These are phyloP conservation scores for Coilia nasus DNA, from an alignment of 2,797 vertebrate species.

Conservation along the genomic window DNA sequence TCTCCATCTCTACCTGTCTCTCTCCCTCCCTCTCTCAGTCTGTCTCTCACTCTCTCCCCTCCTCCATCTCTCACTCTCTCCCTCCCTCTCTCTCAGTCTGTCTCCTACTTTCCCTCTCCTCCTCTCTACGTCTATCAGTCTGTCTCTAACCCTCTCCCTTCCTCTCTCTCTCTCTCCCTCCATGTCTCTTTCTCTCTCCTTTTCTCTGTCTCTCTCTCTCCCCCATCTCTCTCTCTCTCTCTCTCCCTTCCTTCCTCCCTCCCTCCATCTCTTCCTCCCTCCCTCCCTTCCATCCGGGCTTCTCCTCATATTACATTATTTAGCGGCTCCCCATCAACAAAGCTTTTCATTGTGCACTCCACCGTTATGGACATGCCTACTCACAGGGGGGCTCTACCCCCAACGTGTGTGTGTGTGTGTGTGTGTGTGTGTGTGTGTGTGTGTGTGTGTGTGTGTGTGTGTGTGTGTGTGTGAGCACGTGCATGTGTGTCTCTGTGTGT, in stretches of 20 bases:
- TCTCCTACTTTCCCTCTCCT: too few relatives aligned
- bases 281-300: neutral
- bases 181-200: neutral
- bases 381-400: neutral
- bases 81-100: neutral
- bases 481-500: too few relatives aligned
- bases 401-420: too few relatives aligned
- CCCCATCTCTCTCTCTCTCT: neutral
- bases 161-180: neutral
- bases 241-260: neutral
- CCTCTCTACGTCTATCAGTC: neutral
- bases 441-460: too few relatives aligned
- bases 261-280: neutral
- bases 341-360: conserved; percentile 49
- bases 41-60: too few relatives aligned
- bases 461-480: too few relatives aligned
- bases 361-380: neutral
- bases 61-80: neutral
- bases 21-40: neutral
- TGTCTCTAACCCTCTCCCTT: too few relatives aligned
- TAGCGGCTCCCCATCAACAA: conserved; percentile 47
- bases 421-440: too few relatives aligned
- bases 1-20: neutral
- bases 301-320: conserved; percentile 39
- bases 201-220: neutral